Evolutionary conservation across 2,113 vertebrate genomes (phyloP), one percentile per base, ranked within the genome.

Genomic region (Hyperopisus bebe): DNA sequence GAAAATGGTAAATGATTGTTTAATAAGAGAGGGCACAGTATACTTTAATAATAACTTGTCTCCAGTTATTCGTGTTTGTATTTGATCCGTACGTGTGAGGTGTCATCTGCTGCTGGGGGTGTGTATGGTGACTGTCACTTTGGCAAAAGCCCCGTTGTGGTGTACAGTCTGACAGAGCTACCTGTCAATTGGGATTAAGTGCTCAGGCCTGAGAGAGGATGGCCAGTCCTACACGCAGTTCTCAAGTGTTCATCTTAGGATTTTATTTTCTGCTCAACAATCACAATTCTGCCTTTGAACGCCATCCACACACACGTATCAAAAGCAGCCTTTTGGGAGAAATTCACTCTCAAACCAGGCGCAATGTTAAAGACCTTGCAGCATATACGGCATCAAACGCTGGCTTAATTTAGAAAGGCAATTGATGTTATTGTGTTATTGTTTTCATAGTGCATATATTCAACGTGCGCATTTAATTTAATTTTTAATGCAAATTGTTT

Each of bases 101-200:
- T 80, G 31, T 42, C 74, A 80, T 80, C 15, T 80, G 31, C 74
- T 80, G 13, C 13, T 77, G 27, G 70, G 74, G 74, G 35, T 42
- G 74, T 80, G 74, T 42, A 39, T 35, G 13, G 31, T 80, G 31
- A 74, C 66, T 35, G 66, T 74, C 66, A 74, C 66, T 74, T 74
- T 15, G 9, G 66, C 66, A 80, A 39, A 42, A 80, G 74, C 74
- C 74, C 74, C 19, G 74, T 80, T 39, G 74, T 42, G 74, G 13
- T 42, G 35, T 39, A 19, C 17, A 62, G 55, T 62, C 55, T 62
- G 24, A 62, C 55, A 42, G 35, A 80, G 35, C 74, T 42, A 80
- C 74, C 74, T 19, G 74, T 80, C 74, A 80, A 80, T 42, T 80
- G 31, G 35, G 74, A 80, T 80, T 80, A 80, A 80, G 74, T 80